Conservation (phyloP, 2,797 vertebrate genomes). For the Siniperca obscura region DNA sequence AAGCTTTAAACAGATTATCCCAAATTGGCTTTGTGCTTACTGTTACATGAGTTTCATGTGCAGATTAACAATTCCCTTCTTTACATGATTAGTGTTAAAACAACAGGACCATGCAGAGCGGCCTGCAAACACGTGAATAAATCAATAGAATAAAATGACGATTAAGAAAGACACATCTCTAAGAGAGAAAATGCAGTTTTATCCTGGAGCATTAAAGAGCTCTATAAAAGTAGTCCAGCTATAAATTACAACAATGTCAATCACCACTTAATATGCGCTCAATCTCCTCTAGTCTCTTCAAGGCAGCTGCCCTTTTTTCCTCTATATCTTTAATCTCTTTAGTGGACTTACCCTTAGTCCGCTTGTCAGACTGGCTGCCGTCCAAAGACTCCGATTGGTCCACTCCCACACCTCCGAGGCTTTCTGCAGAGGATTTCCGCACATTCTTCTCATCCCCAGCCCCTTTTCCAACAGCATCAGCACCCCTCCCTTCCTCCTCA, state of each 20-base stretch:
- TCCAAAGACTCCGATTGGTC: conserved; percentile 84
- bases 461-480: conserved; percentile 68
- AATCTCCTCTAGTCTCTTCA: conserved; percentile 98
- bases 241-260: conserved; percentile 77
- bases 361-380: conserved; percentile 83
- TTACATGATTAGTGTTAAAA: conserved; percentile 64
- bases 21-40: conserved; percentile 71
- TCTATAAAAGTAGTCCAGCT: conserved; percentile 76
- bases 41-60: conserved; percentile 42
- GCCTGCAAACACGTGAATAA: conserved; percentile 32
- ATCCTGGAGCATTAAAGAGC: conserved; percentile 57
- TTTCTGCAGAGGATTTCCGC: conserved; percentile 83
- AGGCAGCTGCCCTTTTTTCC: conserved; percentile 94
- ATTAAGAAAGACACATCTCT: conserved; percentile 58
- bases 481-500: conserved; percentile 72
- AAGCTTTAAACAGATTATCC: conserved; percentile 59
- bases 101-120: conserved; percentile 17
- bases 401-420: conserved; percentile 64
- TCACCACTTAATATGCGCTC: conserved; percentile 98
- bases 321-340: conserved; percentile 98
- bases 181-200: conserved; percentile 30
- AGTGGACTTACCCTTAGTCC: conserved; percentile 90
- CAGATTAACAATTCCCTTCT: conserved; percentile 56
- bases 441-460: conserved; percentile 83
- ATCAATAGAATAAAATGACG: conserved; percentile 44